Conservation (phyloP, 2,113 vertebrate species). For the Cinclus mexicanus region DNA sequence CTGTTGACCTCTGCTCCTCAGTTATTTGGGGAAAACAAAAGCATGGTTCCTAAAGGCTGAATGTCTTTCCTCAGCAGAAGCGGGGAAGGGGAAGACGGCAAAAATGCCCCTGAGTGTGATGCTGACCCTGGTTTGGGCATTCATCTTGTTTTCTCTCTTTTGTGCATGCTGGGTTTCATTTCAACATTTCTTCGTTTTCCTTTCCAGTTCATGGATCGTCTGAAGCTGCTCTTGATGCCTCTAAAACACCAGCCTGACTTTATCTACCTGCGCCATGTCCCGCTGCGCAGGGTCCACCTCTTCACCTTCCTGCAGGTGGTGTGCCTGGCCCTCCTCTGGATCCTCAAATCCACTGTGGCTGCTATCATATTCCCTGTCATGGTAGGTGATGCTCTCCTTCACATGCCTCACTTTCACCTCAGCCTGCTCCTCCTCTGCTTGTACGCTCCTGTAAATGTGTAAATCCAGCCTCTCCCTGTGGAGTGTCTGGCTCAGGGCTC, state of each 20-base stretch:
- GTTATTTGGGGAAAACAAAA: not conserved
- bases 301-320: conserved; percentile 95
- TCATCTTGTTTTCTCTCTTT: not conserved
- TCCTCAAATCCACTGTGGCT: conserved; percentile 98
- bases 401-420: fast-evolving
- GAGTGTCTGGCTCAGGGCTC: not conserved
- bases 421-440: not conserved
- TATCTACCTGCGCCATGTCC: conserved; percentile 94
- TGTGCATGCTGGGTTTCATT: not conserved
- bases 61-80: not conserved
- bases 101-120: not conserved
- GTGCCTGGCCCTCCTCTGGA: conserved; percentile 94
- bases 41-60: not conserved
- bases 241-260: conserved; percentile 97
- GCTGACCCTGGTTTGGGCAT: not conserved
- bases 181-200: not conserved
- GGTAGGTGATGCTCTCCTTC: conserved; percentile 72
- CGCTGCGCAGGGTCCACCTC: conserved; percentile 92
- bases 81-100: not conserved
- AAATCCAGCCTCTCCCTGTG: not conserved
- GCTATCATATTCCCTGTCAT: conserved; percentile 98
- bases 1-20: not conserved
- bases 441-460: fast-evolving
- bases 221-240: conserved; percentile 96
- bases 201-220: conserved; percentile 93